Percentiles rank a stretch among this genome's conserved stretches.
phyloP scores from a whole-genome alignment of 2,888 invertebrate species.

The Bruchidius siliquastri region DNA sequence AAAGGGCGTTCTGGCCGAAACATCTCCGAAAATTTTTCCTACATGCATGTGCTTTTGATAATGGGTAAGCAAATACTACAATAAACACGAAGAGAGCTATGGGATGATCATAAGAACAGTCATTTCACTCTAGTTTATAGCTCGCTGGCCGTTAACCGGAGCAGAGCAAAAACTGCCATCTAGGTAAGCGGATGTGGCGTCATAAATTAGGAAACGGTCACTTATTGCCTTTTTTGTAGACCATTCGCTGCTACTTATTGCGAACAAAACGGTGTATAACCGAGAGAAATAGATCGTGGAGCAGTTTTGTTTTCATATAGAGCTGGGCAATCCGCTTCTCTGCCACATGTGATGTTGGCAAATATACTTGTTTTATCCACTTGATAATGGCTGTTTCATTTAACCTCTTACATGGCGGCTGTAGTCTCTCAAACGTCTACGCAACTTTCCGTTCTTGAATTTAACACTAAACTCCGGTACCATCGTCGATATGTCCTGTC shows the following conservation, averaged over 20 bases:
- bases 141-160: not conserved
- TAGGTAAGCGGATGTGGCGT: conserved; percentile 34
- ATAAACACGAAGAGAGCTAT: no score
- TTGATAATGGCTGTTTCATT: no score
- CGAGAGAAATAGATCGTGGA: not conserved
- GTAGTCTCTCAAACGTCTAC: no score
- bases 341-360: not conserved
- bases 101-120: no score
- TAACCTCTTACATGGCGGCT: no score
- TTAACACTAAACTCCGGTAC: no score
- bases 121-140: not conserved
- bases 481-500: no score
- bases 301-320: not conserved
- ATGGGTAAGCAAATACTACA: no score
- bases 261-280: not conserved
- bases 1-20: no score
- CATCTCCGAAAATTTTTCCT: no score
- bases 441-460: no score
- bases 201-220: conserved; percentile 35
- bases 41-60: no score
- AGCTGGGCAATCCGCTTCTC: not conserved
- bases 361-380: not conserved
- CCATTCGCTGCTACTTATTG: conserved; percentile 20
- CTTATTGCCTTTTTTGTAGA: conserved; percentile 34
- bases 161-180: conserved; percentile 23